phyloP scores from a whole-genome alignment of 2,113 vertebrate species.

The Copsychus sechellarum region DNA sequence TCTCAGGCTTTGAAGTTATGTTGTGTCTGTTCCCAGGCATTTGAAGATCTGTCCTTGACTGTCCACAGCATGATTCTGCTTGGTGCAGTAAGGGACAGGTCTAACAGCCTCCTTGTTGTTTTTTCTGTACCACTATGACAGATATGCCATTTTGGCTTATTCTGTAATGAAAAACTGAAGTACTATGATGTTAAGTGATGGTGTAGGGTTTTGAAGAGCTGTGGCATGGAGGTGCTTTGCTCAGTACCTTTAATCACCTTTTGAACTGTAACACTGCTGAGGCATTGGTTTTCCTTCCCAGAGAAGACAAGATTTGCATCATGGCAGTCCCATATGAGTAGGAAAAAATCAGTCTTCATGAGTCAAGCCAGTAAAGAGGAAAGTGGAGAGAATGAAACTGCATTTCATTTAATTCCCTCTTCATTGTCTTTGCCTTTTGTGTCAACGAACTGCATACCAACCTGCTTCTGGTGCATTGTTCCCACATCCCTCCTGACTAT shows the following conservation, averaged over 20 bases:
- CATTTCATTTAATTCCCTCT: not conserved
- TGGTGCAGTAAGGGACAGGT: not conserved
- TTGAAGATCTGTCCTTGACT: not conserved
- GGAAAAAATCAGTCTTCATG: not conserved
- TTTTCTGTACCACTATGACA: not conserved
- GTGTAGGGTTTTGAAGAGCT: not conserved
- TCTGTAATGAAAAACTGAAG: not conserved
- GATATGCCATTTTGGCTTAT: not conserved
- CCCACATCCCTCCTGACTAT: not conserved
- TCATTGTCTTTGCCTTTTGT: not conserved
- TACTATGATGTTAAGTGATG: not conserved
- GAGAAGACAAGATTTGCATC: not conserved
- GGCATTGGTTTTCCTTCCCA: not conserved
- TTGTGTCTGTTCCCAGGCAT: not conserved
- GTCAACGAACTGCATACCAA: not conserved
- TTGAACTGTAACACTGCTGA: not conserved
- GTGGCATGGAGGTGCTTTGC: not conserved
- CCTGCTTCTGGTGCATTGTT: not conserved
- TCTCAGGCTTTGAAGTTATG: not conserved
- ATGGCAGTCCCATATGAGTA: not conserved
- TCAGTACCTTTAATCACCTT: not conserved
- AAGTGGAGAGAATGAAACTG: not conserved
- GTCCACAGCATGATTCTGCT: fast-evolving
- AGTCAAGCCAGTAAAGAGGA: not conserved
- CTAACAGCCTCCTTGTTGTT: not conserved